phyloP scores from a whole-genome alignment of 1,140 invertebrate genomes.

The Palaemon carinicauda region DNA sequence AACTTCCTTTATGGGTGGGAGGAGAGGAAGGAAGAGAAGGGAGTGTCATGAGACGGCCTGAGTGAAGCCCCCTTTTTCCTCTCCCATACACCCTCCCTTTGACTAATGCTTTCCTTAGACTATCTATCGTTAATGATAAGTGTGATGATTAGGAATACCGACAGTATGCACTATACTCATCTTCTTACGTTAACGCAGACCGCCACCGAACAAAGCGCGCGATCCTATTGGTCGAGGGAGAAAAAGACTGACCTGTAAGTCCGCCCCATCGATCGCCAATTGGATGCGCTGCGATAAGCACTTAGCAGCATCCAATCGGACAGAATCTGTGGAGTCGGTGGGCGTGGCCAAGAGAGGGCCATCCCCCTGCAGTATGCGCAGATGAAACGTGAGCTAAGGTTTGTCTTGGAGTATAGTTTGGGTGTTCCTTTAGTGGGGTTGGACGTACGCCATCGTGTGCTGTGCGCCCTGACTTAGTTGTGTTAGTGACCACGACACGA shows the following conservation, averaged over 20 bases:
- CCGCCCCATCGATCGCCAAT: constrained; percentile 1
- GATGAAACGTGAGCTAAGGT: constrained; percentile 51
- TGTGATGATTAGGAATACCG: constrained; percentile 58
- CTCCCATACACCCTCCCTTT: background rate
- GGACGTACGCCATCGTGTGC: constrained; percentile 30
- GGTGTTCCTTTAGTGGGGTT: constrained; percentile 44
- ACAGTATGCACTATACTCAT: constrained; percentile 57
- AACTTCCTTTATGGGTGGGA: too few species aligned
- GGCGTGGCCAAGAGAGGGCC: constrained; percentile 32
- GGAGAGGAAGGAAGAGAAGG: background rate
- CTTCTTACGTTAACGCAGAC: constrained; percentile 51
- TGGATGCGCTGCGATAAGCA: constrained; percentile 38
- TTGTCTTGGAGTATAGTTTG: constrained; percentile 53
- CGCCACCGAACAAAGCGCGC: background rate
- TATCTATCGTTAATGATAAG: constrained; percentile 59
- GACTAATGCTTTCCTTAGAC: constrained; percentile 53
- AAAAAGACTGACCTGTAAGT: background rate
- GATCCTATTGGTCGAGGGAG: constrained; percentile 21
- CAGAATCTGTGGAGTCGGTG: background rate
- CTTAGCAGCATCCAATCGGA: constrained; percentile 38
- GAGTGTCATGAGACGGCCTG: too few species aligned
- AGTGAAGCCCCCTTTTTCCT: too few species aligned
- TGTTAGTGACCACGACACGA: constrained; percentile 37
- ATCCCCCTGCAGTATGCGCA: constrained; percentile 45
- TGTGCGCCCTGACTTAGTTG: constrained; percentile 33